Evolutionary conservation across 2,888 invertebrate species (phyloP), one percentile per base, ranked within the genome.

Genomic region (Schizotus pectinicornis): DNA sequence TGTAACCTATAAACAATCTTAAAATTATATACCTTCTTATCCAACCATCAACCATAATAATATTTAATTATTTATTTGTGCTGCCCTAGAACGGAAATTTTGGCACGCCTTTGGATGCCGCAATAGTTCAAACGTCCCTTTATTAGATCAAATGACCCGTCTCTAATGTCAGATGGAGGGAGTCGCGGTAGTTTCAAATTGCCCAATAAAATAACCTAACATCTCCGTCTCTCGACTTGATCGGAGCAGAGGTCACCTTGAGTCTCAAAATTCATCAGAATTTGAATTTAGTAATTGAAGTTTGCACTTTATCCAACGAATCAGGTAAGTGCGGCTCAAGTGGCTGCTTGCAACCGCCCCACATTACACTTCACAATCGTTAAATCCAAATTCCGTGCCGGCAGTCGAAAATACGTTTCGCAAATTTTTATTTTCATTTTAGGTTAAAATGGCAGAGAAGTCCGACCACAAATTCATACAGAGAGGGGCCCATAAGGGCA

Each of bases 401-500:
- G 3, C 7, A 7, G 37, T 14, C 14, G 7, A 30, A 36, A 32
- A 30, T 12, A 3, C 9, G n/a, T 11, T 5, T 9, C 9, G 8
- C 22, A 9, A 37, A 32, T 43, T 53, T 45, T 1, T 5, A 34
- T 57, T 39, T 7, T 36, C n/a, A n/a, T 11, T 39, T 0, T 39
- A 9, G 14, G 9, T 14, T 33, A 73, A 67, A 42, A 79, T 79
- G 73, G 81, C 81, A 55, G 82, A 82, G 61, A 71, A 75, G 64
- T 71, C 77, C 12, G 79, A 80, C 22, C 80, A 82, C 60, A 82
- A 79, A 70, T 92, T 93, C 77, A 91, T 94, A 72, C 91, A 90
- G 80, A 87, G 92, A 67, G 94, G 94, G 52, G 88, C 91, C 70
- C 92, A 94, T 75, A 92, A 91, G 74, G 96, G 95, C 53, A 94